These are phyloP conservation scores for Hippoglossus hippoglossus DNA, from an alignment of 2,797 vertebrate species.

Conservation along the genomic window DNA sequence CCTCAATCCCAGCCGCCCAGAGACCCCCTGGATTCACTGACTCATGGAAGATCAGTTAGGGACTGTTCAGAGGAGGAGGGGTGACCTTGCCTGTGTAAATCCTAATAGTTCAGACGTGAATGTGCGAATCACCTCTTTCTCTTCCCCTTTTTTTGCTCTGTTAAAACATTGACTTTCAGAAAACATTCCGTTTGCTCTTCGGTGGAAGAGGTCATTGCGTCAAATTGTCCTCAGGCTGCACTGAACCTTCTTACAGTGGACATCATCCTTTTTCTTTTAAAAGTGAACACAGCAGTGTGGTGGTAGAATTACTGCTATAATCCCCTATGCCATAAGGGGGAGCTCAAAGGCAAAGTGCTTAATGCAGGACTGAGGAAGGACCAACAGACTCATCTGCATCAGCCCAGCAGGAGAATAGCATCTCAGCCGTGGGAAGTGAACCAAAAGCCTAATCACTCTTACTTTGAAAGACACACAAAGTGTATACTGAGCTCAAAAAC, in stretches of 20 bases:
- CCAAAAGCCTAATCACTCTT: slow-evolving; percentile 1
- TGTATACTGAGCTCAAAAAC: neutral
- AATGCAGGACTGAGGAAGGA: slow-evolving; percentile 41
- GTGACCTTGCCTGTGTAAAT: slow-evolving; percentile 65
- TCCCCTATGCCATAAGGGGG: slow-evolving; percentile 75
- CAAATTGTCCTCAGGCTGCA: slow-evolving; percentile 15
- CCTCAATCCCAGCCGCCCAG: slow-evolving; percentile 39
- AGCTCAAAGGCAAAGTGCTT: slow-evolving; percentile 79
- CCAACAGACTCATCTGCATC: slow-evolving; percentile 43
- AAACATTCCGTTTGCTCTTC: slow-evolving; percentile 26
- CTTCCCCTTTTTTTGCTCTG: slow-evolving; percentile 1
- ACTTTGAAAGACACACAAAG: slow-evolving; percentile 1
- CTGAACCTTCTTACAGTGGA: slow-evolving; percentile 17
- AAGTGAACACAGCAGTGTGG: slow-evolving; percentile 18
- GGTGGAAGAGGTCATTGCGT: slow-evolving; percentile 24
- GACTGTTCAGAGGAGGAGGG: slow-evolving; percentile 37
- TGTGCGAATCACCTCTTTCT: slow-evolving; percentile 19
- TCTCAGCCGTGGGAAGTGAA: slow-evolving; percentile 23
- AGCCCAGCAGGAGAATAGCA: slow-evolving; percentile 12
- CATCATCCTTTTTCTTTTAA: slow-evolving; percentile 25
- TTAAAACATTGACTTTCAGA: slow-evolving; percentile 39
- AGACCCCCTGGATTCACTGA: slow-evolving; percentile 38
- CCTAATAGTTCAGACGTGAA: slow-evolving; percentile 29
- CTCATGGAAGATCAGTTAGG: slow-evolving; percentile 55
- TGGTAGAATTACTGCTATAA: slow-evolving; percentile 59